Evolutionary conservation across 2,797 vertebrate species (phyloP).

Genomic region (Borostomias antarcticus): DNA sequence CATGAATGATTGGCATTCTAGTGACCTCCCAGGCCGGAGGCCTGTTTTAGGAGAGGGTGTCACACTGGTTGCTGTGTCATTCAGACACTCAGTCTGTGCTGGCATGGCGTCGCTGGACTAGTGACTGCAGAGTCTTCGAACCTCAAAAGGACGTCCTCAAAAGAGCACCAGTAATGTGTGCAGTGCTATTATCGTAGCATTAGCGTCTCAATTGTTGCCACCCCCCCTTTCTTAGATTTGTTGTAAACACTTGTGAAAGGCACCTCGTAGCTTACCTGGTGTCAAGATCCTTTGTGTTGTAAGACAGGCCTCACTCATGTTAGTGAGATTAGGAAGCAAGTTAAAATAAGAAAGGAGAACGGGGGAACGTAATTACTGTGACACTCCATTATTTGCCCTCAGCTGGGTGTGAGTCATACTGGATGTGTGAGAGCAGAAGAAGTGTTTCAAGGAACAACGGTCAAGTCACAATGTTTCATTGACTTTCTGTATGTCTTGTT

Average conservation of each 20-base stretch:
- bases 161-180: neutral
- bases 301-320: conserved; percentile 14
- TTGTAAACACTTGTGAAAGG: neutral
- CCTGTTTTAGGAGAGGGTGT: conserved; percentile 64
- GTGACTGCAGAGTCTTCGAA: neutral
- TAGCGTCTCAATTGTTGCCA: conserved; percentile 2
- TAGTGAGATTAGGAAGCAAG: conserved; percentile 19
- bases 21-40: conserved; percentile 64
- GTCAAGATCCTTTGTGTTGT: conserved; percentile 8
- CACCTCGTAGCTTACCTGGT: conserved; percentile 20
- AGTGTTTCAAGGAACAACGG: conserved; percentile 43
- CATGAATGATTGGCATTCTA: conserved; percentile 74
- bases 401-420: conserved; percentile 58
- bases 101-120: neutral
- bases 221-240: neutral
- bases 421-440: conserved; percentile 46
- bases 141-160: neutral
- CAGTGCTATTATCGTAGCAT: conserved; percentile 14
- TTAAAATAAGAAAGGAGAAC: conserved; percentile 16
- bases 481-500: too few species aligned
- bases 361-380: conserved; percentile 50
- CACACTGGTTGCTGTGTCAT: conserved; percentile 7
- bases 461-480: conserved; percentile 50
- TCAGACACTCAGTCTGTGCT: conserved; percentile 10
- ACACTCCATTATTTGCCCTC: conserved; percentile 63